Evolutionary conservation across 2,888 invertebrate species (phyloP).

Genomic region (Epinotia bilunana): DNA sequence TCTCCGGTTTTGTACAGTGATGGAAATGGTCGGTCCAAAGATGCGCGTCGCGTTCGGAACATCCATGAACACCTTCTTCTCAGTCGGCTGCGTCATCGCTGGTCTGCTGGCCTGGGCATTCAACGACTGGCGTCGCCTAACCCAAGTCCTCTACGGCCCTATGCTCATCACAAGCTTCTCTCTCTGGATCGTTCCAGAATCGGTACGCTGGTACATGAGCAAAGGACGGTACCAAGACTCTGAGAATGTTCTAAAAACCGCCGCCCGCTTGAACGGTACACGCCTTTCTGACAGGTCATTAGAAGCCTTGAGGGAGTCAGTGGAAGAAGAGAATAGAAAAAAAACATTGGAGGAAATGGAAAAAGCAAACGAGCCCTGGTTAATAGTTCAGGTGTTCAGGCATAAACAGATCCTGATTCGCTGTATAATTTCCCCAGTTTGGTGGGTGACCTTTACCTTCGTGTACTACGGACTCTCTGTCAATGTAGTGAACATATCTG

Average conservation of each 20-base stretch:
- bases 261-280: constrained; percentile 85
- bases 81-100: constrained; percentile 87
- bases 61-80: constrained; percentile 87
- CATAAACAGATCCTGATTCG: constrained; percentile 62
- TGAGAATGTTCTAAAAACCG: constrained; percentile 83
- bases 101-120: constrained; percentile 88
- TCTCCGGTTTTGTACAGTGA: constrained; percentile 73
- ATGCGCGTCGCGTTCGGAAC: constrained; percentile 88
- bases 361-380: constrained; percentile 61
- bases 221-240: constrained; percentile 88
- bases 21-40: constrained; percentile 90
- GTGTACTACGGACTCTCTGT: constrained; percentile 88
- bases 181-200: constrained; percentile 88
- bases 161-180: constrained; percentile 86
- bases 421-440: constrained; percentile 75
- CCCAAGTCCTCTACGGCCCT: constrained; percentile 87
- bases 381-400: constrained; percentile 64
- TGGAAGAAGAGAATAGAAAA: constrained; percentile 57
- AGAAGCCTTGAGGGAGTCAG: constrained; percentile 55
- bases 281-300: constrained; percentile 64
- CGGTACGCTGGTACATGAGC: constrained; percentile 90
- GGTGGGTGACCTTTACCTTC: constrained; percentile 87
- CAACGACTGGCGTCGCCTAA: constrained; percentile 87
- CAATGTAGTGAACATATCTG: constrained; percentile 86
- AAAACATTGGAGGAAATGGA: constrained; percentile 52